Evolutionary conservation across 2,113 vertebrate genomes (phyloP).

Genomic region (Brachypteracias leptosomus): DNA sequence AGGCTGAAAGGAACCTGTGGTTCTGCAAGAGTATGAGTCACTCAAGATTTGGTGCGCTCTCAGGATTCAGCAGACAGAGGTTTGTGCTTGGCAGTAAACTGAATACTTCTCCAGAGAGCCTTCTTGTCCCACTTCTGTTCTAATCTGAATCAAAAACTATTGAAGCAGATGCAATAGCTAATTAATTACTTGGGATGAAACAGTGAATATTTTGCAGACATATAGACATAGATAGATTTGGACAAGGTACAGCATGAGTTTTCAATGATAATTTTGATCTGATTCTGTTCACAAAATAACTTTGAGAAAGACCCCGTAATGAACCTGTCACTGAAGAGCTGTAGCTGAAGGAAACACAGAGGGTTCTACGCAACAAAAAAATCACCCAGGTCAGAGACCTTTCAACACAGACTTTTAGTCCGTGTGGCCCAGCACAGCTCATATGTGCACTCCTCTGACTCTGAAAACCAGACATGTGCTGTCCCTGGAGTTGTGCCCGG

Average conservation of each 20-base stretch:
- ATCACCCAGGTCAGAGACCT: background rate
- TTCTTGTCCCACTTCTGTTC: background rate
- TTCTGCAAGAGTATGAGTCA: background rate
- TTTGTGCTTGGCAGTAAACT: background rate
- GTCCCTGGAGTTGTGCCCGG: background rate
- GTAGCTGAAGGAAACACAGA: background rate
- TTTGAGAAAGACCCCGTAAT: background rate
- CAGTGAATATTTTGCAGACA: background rate
- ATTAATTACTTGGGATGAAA: background rate
- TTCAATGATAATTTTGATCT: background rate
- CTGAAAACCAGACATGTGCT: background rate
- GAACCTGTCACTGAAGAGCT: background rate
- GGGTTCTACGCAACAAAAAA: rapidly evolving
- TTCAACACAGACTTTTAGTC: background rate
- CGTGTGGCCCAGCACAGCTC: background rate
- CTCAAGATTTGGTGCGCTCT: background rate
- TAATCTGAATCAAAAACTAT: background rate
- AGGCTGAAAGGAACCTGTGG: background rate
- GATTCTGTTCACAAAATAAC: background rate
- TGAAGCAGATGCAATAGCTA: background rate
- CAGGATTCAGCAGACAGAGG: background rate
- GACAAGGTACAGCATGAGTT: background rate
- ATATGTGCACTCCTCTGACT: background rate
- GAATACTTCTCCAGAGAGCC: background rate
- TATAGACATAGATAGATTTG: background rate